Evolutionary conservation across 2,113 vertebrate species (phyloP).

Genomic region (Hyperoodon ampullatus): DNA sequence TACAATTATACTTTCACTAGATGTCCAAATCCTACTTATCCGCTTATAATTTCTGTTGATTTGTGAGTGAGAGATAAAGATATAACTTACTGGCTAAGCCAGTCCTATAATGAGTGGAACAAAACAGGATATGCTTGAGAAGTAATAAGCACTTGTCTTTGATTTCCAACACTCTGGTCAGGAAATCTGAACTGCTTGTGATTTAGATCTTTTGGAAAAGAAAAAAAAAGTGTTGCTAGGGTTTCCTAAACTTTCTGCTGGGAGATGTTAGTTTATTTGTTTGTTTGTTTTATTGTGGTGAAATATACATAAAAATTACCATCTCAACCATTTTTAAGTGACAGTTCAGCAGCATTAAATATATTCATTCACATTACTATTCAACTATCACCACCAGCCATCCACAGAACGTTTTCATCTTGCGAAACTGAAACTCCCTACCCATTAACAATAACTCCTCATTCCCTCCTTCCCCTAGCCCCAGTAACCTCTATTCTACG

Average conservation of each 20-base stretch:
- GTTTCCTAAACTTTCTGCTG: not conserved
- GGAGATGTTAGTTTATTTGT: not conserved
- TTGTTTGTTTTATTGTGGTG: not conserved
- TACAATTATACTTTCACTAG: not conserved
- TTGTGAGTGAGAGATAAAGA: slow-evolving; percentile 43
- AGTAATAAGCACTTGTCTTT: not conserved
- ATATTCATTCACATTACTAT: not conserved
- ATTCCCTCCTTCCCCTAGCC: not conserved
- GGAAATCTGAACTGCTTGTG: not conserved
- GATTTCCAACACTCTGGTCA: not conserved
- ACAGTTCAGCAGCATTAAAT: not conserved
- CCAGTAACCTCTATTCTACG: not conserved
- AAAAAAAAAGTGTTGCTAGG: not conserved
- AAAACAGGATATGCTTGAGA: slow-evolving; percentile 2
- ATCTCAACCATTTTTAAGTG: not conserved
- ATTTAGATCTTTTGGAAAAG: not conserved
- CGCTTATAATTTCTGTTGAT: slow-evolving; percentile 33
- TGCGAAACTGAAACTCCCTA: not conserved
- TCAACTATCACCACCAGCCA: not conserved
- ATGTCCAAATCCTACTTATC: not conserved
- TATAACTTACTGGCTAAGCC: slow-evolving; percentile 32
- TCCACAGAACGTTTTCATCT: not conserved
- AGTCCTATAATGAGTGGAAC: not conserved
- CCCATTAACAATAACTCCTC: not conserved
- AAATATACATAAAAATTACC: not conserved